A percentile compares a stretch with the other conserved stretches of the same genome.
These are phyloP conservation scores for Brachyhypopomus occidentalis DNA, from an alignment of 2,113 vertebrate genomes.

Conservation along the genomic window DNA sequence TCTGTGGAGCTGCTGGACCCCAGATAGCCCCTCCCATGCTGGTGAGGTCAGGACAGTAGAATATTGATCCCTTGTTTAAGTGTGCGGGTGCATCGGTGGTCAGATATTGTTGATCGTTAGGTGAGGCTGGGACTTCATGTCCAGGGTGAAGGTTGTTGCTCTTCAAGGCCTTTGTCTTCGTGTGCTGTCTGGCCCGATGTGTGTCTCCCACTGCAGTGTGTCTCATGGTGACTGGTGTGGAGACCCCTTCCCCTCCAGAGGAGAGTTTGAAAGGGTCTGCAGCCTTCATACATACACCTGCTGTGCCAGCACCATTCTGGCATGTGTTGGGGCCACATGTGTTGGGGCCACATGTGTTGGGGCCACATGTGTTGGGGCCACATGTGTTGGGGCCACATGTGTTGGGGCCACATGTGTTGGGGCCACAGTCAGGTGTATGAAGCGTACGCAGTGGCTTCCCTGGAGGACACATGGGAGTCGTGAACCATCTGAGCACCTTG, in stretches of 20 bases:
- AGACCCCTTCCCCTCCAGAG: background rate
- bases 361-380: too few species aligned
- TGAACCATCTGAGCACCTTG: too few species aligned
- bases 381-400: too few species aligned
- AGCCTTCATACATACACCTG: conserved; percentile 34
- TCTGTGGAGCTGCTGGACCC: conserved; percentile 26
- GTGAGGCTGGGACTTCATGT: conserved; percentile 49
- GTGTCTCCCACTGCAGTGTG: conserved; percentile 35
- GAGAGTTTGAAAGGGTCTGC: background rate
- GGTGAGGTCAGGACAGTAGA: conserved; percentile 51
- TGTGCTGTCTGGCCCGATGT: conserved; percentile 27
- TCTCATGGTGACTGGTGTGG: conserved; percentile 57
- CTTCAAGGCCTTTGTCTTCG: background rate
- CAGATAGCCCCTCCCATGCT: conserved; percentile 61
- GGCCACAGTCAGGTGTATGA: conserved; percentile 1
- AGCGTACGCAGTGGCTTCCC: conserved; percentile 11
- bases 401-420: too few species aligned
- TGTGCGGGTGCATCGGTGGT: conserved; percentile 55
- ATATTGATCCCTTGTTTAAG: conserved; percentile 56
- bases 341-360: too few species aligned
- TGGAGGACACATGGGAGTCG: conserved; percentile 28
- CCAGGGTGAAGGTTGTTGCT: conserved; percentile 27
- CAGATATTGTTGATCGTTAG: conserved; percentile 58
- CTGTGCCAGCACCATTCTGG: conserved; percentile 11
- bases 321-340: conserved; percentile 39